Conservation (phyloP, 2,113 vertebrate genomes). For the Litocranius walleri region DNA sequence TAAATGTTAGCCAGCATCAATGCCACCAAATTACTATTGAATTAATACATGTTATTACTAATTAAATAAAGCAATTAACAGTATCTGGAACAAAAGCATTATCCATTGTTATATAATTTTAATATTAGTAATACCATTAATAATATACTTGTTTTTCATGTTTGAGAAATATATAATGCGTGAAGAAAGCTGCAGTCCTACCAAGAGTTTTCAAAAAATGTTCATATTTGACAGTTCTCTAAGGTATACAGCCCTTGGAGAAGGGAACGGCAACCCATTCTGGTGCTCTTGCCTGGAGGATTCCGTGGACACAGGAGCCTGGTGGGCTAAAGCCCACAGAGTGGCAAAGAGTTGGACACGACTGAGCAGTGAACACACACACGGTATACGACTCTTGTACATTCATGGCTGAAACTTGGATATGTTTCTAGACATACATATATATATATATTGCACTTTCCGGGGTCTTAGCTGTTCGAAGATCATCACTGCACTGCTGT, state of each 20-base stretch:
- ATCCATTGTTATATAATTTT: background rate
- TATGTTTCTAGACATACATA: background rate
- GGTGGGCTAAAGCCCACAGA: accelerated
- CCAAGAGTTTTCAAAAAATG: background rate
- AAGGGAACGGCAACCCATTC: background rate
- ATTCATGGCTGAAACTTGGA: background rate
- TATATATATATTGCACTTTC: background rate
- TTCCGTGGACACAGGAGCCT: background rate
- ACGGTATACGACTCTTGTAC: accelerated
- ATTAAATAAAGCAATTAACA: background rate
- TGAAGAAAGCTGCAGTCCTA: background rate
- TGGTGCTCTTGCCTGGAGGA: background rate
- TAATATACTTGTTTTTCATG: background rate
- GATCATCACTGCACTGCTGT: background rate
- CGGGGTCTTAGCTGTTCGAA: background rate
- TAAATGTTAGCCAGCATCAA: background rate
- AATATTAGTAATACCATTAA: background rate
- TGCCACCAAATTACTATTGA: background rate
- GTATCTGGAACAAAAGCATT: background rate
- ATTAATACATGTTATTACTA: background rate
- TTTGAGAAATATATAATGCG: background rate
- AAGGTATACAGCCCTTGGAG: background rate
- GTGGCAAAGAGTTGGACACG: accelerated
- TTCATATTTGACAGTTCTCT: background rate
- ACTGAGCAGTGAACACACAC: background rate